Conservation (phyloP, 2,888 invertebrate species). For the Leuctra nigra region DNA sequence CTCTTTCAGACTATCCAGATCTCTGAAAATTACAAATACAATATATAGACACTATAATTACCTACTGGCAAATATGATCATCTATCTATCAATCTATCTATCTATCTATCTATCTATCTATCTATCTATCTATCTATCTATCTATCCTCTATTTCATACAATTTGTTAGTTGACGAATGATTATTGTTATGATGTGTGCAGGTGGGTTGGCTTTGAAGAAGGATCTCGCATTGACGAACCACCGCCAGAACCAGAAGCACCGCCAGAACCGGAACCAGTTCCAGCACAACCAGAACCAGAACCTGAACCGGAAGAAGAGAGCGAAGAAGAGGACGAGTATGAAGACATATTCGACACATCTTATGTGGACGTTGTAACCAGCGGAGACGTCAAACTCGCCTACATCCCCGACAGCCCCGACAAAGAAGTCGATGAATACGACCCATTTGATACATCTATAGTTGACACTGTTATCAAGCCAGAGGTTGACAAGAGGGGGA, state of each 20-base stretch:
- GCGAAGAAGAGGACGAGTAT: slow-evolving; percentile 63
- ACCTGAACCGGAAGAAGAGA: slow-evolving; percentile 40
- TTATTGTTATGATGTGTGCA: too few relatives aligned
- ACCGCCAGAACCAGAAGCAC: background rate
- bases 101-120: too few relatives aligned
- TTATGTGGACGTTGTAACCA: slow-evolving; percentile 78
- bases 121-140: too few relatives aligned
- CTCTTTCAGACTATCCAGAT: too few relatives aligned
- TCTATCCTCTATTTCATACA: background rate
- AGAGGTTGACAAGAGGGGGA: slow-evolving; percentile 62
- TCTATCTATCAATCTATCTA: too few relatives aligned
- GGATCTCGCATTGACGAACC: slow-evolving; percentile 27
- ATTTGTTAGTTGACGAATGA: background rate
- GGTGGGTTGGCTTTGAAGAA: slow-evolving; percentile 35
- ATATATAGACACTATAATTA: too few relatives aligned
- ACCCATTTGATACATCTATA: slow-evolving; percentile 84
- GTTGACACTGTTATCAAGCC: slow-evolving; percentile 78
- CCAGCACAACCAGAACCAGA: slow-evolving; percentile 12
- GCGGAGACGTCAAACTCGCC: slow-evolving; percentile 77
- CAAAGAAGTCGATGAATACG: slow-evolving; percentile 55
- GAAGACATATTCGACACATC: slow-evolving; percentile 86
- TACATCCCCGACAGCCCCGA: slow-evolving; percentile 84
- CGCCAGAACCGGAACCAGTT: slow-evolving; percentile 3
- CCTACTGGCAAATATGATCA: too few relatives aligned
- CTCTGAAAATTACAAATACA: too few relatives aligned